Conservation (phyloP, 2,113 vertebrate genomes). For the Oxyura jamaicensis region DNA sequence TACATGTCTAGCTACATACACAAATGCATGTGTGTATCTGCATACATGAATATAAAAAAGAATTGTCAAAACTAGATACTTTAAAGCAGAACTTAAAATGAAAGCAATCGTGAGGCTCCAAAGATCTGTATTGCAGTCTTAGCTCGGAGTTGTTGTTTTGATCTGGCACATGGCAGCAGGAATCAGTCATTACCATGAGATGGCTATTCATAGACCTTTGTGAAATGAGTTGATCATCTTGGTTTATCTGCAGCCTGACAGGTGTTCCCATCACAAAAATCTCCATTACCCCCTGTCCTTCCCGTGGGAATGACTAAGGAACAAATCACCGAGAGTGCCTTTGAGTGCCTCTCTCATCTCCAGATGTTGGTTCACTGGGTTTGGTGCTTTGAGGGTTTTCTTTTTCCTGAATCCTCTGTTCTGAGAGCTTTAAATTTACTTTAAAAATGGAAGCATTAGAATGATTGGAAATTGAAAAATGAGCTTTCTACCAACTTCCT, state of each 20-base stretch:
- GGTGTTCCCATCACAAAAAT: not conserved
- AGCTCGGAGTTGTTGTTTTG: not conserved
- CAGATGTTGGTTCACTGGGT: not conserved
- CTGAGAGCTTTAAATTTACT: not conserved
- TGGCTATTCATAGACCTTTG: constrained; percentile 61
- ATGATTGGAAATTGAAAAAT: not conserved
- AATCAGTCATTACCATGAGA: not conserved
- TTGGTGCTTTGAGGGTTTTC: not conserved
- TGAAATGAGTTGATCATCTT: not conserved
- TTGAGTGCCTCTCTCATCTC: not conserved
- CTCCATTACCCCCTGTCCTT: not conserved
- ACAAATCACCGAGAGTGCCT: not conserved
- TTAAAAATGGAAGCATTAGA: not conserved
- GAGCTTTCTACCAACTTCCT: not conserved
- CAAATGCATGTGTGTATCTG: rapidly evolving
- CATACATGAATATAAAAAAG: rapidly evolving
- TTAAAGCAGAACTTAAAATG: not conserved
- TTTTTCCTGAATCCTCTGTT: not conserved
- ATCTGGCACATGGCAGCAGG: constrained; percentile 1
- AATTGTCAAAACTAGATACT: rapidly evolving
- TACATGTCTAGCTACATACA: not conserved
- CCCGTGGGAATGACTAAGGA: not conserved
- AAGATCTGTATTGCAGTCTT: not conserved
- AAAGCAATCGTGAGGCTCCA: not conserved
- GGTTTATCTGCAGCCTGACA: constrained; percentile 17